Base-by-base conservation (phyloP, 2,888 invertebrate species). In the Tachina lurida region DNA sequence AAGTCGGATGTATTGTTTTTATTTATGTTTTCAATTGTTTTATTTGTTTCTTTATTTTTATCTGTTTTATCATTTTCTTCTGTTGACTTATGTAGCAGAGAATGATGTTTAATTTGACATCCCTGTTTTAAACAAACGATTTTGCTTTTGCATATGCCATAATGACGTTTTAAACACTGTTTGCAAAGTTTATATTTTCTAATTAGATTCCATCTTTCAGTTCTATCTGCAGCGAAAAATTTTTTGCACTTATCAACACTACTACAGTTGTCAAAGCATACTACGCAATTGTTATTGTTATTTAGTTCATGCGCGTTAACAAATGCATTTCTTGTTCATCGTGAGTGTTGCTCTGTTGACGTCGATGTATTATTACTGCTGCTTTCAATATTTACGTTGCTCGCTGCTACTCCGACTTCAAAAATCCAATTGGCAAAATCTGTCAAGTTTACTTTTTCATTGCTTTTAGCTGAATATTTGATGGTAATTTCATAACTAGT, bases 101-200 rank as follows among this genome's bases (percentile, higher is more conserved):
- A 15, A 43, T 86, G 43, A 19, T 86, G 86, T 65, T 86, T 86
- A 12, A 22, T 54, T 67, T 80, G 22, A 63, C 79, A 80, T 10
- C 39, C 70, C 7, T 79, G 19, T 9, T 63, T 7, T 56, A 13
- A 52, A 47, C 77, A 77, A 10, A 52, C 39, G 0, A 62, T 63
- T 3, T 74, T 79, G n/a, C 65, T 81, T 10, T 62, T 78, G 31
- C 78, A 78, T 3, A 43, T 31, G 9, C 62, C 62, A 39, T 54
- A 22, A 13, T 78, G 78, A 17, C 62, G 52, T 5, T 10, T 9
- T 43, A 68, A 60, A 52, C 77, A 77, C 9, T 22, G 60, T 52
- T 78, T 70, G 15, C 65, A 77, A 8, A 68, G 41, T 15, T 77
- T 67, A 49, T 49, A 10, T 41, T 58, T 77, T 68, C 77, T 77